Base-by-base conservation (phyloP, 2,797 vertebrate species). In the Fringilla coelebs region DNA sequence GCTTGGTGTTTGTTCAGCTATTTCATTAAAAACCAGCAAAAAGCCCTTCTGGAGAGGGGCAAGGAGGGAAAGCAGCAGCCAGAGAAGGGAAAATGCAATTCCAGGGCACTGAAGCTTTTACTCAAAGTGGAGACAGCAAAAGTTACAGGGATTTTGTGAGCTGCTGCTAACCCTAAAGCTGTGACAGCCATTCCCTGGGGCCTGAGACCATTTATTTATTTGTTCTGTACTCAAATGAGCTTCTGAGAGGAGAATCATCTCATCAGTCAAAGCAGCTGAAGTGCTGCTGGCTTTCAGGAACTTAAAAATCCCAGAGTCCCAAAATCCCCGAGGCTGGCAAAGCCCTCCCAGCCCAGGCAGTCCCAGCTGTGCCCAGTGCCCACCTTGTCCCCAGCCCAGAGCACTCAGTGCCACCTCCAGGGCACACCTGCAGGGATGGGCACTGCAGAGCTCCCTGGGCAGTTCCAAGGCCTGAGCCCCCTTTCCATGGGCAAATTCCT, bases 1-100 rank as follows among this genome's bases (percentile, higher is more conserved):
- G 76, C 75, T 87, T 16, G 58, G 9, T 90, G 85, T 92, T 95
- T 95, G 80, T 38, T 80, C 82, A 91, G 51, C 36, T 76, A 32
- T 76, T 74, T 54, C 68, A 92, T 74, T 72, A 65, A 79, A 90
- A 87, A 92, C 4, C 75, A 80, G 66, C 77, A 20, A 32, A 54
- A 54, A 86, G 6, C 43, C 28, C 40, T 58, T 54, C 38, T 63
- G 83, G n/a, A 78, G 21, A 7, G 29, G 22, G 43, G n/a, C 3
- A 4, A 60, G 58, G 38, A 83, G 41, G 14, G 71, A 25, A 9
- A 89, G 21, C 22, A 61, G 60, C 5, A 10, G 45, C 40, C 38
- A 48, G 60, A 49, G 43, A 15, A 55, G 22, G 10, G 76, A 31
- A 83, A 63, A 67, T 77, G 31, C 11, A 66, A 85, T 49, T 54